Conservation (phyloP, 1,140 invertebrate genomes). For the Eupeodes corollae region DNA sequence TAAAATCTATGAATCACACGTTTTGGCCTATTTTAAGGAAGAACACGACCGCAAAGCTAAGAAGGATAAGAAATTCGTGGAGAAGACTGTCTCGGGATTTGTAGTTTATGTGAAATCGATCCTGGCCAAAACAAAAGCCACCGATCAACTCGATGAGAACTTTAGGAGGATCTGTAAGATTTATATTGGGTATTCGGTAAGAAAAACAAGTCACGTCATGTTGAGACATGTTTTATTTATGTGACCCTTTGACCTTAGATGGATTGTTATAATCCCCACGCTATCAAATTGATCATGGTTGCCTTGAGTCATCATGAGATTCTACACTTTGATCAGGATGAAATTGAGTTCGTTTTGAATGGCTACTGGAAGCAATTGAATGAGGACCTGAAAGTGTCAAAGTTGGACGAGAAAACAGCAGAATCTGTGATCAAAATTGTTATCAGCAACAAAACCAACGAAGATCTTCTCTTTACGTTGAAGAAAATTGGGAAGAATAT, state of each 20-base stretch:
- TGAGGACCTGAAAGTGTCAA: conserved; percentile 13
- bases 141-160: conserved; percentile 18
- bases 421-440: conserved; percentile 24
- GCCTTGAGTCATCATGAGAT: conserved; percentile 24
- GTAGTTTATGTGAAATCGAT: conserved; percentile 2
- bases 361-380: conserved; percentile 27
- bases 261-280: conserved; percentile 23
- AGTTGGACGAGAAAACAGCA: conserved; percentile 9
- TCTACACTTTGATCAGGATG: conserved; percentile 28
- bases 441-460: conserved; percentile 32
- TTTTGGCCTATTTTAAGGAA: conserved; percentile 1
- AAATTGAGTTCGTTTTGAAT: conserved; percentile 27
- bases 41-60: neutral
- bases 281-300: conserved; percentile 22
- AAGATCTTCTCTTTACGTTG: conserved; percentile 23
- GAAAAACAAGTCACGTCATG: no score
- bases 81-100: conserved; percentile 10
- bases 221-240: neutral
- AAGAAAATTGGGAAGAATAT: conserved; percentile 5
- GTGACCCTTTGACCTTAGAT: conserved; percentile 13
- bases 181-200: conserved; percentile 31
- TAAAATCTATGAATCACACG: conserved; percentile 15
- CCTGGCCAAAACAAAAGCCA: neutral
- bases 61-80: conserved; percentile 10
- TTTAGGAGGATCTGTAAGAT: conserved; percentile 31